Conservation (phyloP, 2,113 vertebrate species). For the Sinocyclocheilus anophthalmus region DNA sequence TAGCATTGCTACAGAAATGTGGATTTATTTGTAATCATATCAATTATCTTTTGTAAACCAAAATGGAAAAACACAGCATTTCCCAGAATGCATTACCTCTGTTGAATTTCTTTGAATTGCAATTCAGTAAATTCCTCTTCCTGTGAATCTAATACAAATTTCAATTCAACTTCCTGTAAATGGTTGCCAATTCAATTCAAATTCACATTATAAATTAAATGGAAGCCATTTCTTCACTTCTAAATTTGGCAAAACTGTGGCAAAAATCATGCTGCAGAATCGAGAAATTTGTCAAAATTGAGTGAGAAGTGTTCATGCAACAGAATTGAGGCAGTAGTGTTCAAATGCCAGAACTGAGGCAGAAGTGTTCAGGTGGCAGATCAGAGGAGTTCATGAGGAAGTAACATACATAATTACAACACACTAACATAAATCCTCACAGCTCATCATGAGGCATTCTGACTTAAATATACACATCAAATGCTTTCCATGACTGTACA, state of each 20-base stretch:
- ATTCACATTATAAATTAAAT: not conserved
- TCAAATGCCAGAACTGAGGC: not conserved
- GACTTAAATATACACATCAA: not conserved
- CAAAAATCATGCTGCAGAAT: not conserved
- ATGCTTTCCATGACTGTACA: not conserved
- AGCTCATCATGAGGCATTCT: not conserved
- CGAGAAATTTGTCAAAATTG: too few species aligned
- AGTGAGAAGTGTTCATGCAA: not conserved
- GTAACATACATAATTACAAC: not conserved
- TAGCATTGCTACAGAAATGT: too few species aligned
- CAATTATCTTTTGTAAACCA: too few species aligned
- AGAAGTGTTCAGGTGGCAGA: not conserved
- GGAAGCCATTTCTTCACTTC: not conserved
- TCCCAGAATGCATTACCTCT: too few species aligned
- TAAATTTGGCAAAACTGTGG: not conserved
- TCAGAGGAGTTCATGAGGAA: not conserved
- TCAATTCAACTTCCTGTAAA: not conserved
- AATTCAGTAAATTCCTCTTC: not conserved
- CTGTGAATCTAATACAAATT: not conserved
- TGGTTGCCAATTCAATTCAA: not conserved
- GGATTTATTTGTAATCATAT: too few species aligned
- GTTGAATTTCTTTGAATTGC: too few species aligned
- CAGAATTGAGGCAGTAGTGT: not conserved
- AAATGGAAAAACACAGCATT: too few species aligned
- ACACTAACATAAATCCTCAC: too few species aligned